Evolutionary conservation across 2,888 invertebrate genomes (phyloP), one percentile per base, ranked within the genome.

Genomic region (Drosophila nr. medialis): DNA sequence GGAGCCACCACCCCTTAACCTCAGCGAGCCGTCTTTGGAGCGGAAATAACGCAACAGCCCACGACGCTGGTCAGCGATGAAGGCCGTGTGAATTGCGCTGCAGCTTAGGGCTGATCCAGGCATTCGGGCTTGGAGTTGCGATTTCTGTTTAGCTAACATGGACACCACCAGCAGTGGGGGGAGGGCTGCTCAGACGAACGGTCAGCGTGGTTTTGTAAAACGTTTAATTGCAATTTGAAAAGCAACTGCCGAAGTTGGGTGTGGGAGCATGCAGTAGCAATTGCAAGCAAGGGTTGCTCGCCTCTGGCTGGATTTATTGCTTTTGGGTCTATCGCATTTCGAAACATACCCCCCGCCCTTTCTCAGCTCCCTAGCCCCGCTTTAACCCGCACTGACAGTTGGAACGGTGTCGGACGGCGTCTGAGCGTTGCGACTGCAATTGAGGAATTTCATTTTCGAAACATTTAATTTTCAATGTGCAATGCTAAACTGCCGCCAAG

Each of bases 171-270:
- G 49, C 10, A 6, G 40, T 21, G 4, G n/a, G 64, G 53, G 49
- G 18, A 27, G 62, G 65, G 59, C 60, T 64, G 60, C 77, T 80
- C 77, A 75, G 74, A 60, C 69, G 67, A 76, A 49, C 62, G 89
- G 86, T 89, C 88, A 86, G 87, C 86, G 90, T 83, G 90, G 90
- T 86, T 87, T 89, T 89, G 85, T 81, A 83, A 89, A 90, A 89
- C 88, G 90, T 90, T 91, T 90, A 91, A 90, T 90, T 91, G 91
- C 86, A 88, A 88, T 89, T 87, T 89, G 85, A 86, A 85, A 83
- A 76, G 86, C 84, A 73, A 81, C 65, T 68, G 72, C 55, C 71
- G 21, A 24, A 4, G 11, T 21, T 15, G 21, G 34, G 53, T 21
- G 34, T 15, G 21, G 13, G 11, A 51, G 55, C 30, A 15, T 29